phyloP scores from a whole-genome alignment of 1,140 invertebrate species.

The Dendroctonus ponderosae region DNA sequence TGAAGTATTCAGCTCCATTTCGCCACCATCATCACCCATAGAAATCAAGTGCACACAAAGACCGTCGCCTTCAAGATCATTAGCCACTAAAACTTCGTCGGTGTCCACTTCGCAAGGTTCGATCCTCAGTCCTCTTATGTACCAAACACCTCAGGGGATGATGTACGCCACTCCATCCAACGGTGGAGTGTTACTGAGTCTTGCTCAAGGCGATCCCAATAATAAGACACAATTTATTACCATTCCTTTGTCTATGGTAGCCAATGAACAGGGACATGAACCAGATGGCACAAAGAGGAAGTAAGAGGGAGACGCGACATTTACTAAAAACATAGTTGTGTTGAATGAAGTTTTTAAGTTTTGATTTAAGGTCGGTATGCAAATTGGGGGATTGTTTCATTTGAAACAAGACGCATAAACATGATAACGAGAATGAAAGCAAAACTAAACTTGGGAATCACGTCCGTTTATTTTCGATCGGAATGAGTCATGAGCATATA shows the following conservation, averaged over 20 bases:
- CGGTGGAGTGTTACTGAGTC: constrained; percentile 48
- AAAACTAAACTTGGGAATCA: too few relatives aligned
- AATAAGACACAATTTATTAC: constrained; percentile 60
- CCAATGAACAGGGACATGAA: constrained; percentile 49
- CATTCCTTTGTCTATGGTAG: constrained; percentile 60
- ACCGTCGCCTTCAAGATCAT: constrained; percentile 22
- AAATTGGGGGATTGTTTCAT: too few relatives aligned
- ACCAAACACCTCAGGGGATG: constrained; percentile 50
- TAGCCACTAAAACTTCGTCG: constrained; percentile 17
- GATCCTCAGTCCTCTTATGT: constrained; percentile 45
- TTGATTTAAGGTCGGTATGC: too few relatives aligned
- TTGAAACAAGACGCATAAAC: too few relatives aligned
- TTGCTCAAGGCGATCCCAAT: constrained; percentile 42
- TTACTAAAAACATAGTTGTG: too few relatives aligned
- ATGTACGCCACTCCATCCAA: constrained; percentile 50
- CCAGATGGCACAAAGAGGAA: constrained; percentile 52
- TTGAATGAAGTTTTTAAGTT: too few relatives aligned
- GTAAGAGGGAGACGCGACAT: constrained; percentile 31
- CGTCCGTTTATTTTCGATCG: too few relatives aligned
- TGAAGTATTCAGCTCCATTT: constrained; percentile 33
- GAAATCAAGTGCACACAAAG: constrained; percentile 14
- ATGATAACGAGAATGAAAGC: too few relatives aligned
- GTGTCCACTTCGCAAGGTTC: constrained; percentile 24
- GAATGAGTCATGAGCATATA: too few relatives aligned
- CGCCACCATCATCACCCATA: constrained; percentile 30